phyloP scores from a whole-genome alignment of 2,113 vertebrate species.

The human (Homo sapiens) region GRCh38 chr17:1178501-1179000 shows the following conservation, averaged over 20 bases:
- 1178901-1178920: neutral
- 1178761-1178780: neutral
- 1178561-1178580: no score
- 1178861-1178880: neutral
- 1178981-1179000: constrained; percentile 28
- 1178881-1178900: neutral
- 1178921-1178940: constrained; percentile 39
- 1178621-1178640: neutral
- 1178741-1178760: neutral
- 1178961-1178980: constrained; percentile 58
- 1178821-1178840: neutral
- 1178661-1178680: neutral
- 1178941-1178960: constrained; percentile 54
- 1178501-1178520: no score
- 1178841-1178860: rapidly evolving
- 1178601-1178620: neutral
- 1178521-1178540: no score
- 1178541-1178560: no score
- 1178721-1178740: neutral
- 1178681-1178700: neutral
- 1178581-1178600: neutral
- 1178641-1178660: neutral
- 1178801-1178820: neutral
- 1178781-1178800: neutral
- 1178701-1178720: neutral